phyloP scores from a whole-genome alignment of 1,140 invertebrate species.

The Nasonia vitripennis region DNA sequence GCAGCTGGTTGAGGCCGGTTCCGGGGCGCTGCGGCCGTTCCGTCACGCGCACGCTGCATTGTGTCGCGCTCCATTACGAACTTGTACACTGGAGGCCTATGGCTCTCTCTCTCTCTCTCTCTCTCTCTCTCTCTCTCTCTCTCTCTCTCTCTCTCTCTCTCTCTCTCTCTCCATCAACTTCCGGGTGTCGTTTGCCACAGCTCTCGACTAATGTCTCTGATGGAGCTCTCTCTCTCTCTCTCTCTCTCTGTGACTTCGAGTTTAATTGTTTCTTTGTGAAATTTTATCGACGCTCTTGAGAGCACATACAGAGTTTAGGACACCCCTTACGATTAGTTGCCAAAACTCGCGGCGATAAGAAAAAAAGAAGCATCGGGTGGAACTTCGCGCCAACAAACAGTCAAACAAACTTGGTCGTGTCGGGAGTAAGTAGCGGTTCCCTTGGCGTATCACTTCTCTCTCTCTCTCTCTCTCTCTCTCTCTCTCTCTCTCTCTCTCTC shows the following conservation, averaged over 20 bases:
- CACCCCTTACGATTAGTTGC: too few relatives aligned
- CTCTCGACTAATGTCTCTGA: background rate
- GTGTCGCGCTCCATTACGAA: conserved; percentile 2
- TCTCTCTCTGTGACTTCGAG: background rate
- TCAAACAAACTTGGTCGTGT: too few relatives aligned
- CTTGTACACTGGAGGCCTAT: background rate
- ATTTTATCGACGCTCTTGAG: background rate
- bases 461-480: too few relatives aligned
- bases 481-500: too few relatives aligned
- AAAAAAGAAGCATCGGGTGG: too few relatives aligned
- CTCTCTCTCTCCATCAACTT: background rate
- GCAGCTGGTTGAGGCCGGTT: background rate
- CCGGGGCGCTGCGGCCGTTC: background rate
- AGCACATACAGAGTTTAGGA: too few relatives aligned
- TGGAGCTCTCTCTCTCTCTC: background rate
- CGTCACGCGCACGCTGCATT: background rate
- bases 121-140: background rate
- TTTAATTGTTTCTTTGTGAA: background rate
- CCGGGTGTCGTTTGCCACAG: background rate
- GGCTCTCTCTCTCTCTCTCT: background rate
- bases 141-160: background rate
- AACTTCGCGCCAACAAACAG: too few relatives aligned
- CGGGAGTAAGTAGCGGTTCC: background rate
- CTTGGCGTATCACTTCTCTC: background rate
- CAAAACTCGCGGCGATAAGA: too few relatives aligned